Base-by-base conservation (phyloP, 2,888 invertebrate species). In the Antheraea yamamai region DNA sequence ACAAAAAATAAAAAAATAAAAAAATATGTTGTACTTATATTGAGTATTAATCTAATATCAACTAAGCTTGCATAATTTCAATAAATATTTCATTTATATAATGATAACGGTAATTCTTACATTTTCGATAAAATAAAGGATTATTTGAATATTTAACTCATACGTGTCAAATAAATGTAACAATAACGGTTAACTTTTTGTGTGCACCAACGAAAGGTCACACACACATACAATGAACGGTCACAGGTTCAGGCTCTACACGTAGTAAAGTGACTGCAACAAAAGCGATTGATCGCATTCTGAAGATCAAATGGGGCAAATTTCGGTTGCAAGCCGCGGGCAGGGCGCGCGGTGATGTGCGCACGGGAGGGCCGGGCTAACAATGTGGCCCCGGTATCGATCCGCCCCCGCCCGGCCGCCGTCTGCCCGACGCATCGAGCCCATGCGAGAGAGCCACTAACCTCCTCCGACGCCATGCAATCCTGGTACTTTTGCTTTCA, bases 321-420 rank as follows among this genome's bases (percentile, higher is more conserved):
- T 89, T 93, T 92, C 81, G 89, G 92, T 89, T 90, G 91, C 88
- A 88, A 86, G 88, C 83, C 80, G 84, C 79, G 87, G 85, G 87
- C 87, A 84, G 86, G 85, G 85, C 82, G 83, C 81, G 86, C 81
- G 88, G 81, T 80, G 81, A 75, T 77, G 70, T 70, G 70, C 39
- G 70, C 35, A 39, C 70, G 80, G 85, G 83, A 81, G 84, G 81
- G 83, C 84, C 82, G 88, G 87, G 92, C 91, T 88, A 94, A 94
- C 94, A 94, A 94, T 94, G 94, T 94, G 94, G 92, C 93, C 93
- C 85, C 88, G 87, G 86, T 93, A 94, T 94, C 93, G 93, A 94
- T 94, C 93, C 90, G 87, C 90, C 89, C 89, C 85, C 83, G 84
- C 84, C 64, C 64, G 26, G 26, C 78, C 86, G 83, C 84, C 88